Evolutionary conservation across 2,888 invertebrate genomes (phyloP).

Genomic region (Prosopocoilus inquinatus): DNA sequence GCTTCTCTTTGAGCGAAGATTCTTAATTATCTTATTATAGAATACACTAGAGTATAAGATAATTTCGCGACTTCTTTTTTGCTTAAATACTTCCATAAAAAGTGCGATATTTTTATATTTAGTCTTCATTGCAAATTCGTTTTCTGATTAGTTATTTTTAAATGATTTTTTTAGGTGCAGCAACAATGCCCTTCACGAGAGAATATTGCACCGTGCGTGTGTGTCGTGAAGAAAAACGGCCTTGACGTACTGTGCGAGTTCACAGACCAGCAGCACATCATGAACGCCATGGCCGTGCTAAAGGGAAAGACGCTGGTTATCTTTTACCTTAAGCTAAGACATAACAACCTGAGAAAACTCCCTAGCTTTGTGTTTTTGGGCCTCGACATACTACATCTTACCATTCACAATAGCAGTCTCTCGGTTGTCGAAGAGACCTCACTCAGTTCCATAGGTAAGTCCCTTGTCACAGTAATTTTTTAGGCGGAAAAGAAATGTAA

Average conservation of each 20-base stretch:
- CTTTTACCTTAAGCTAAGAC: constrained; percentile 83
- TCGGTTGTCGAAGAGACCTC: constrained; percentile 85
- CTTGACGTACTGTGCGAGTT: constrained; percentile 87
- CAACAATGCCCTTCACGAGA: constrained; percentile 74
- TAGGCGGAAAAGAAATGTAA: too few species aligned
- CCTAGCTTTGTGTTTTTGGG: constrained; percentile 85
- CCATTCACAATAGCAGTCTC: constrained; percentile 85
- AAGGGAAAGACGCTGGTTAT: constrained; percentile 80
- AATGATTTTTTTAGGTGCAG: constrained; percentile 42
- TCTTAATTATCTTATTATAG: too few species aligned
- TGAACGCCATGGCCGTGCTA: constrained; percentile 75
- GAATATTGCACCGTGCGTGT: constrained; percentile 78
- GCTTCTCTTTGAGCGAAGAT: too few species aligned
- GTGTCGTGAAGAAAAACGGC: constrained; percentile 84
- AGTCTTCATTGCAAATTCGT: neutral
- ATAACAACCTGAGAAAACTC: constrained; percentile 80
- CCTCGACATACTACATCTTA: constrained; percentile 82
- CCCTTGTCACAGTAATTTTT: neutral
- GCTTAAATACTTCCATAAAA: too few species aligned
- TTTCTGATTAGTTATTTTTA: neutral
- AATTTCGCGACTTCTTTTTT: too few species aligned
- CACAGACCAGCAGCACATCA: constrained; percentile 77
- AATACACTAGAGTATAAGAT: too few species aligned
- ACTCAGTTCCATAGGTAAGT: constrained; percentile 77
- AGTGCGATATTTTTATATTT: neutral